Percentiles rank a stretch among this genome's conserved stretches.
Conservation (phyloP, 35 echinoderm and acorn worm genomes). For the Heliocidaris erythrogramma region DNA sequence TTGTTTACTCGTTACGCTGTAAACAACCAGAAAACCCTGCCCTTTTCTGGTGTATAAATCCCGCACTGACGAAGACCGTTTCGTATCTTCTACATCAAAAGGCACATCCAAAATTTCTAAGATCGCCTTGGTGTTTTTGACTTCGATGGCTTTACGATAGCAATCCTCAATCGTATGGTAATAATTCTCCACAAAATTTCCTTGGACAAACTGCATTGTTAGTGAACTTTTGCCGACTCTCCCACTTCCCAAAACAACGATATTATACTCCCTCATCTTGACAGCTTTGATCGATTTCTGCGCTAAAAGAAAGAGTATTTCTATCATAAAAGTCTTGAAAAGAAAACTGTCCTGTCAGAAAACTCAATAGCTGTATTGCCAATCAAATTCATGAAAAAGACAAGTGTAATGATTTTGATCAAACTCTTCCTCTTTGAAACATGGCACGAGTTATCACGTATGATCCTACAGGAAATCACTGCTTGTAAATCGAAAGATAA, state of each 20-base stretch:
- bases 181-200: slow-evolving; percentile 98
- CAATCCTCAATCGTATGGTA: slow-evolving; percentile 99
- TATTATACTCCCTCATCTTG: slow-evolving; percentile 98
- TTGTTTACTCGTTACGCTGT: slow-evolving; percentile 97
- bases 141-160: slow-evolving; percentile 96
- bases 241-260: slow-evolving; percentile 91
- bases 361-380: no score
- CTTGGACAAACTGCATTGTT: slow-evolving; percentile 95
- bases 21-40: slow-evolving; percentile 94
- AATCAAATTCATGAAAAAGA: no score
- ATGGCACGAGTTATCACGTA: no score
- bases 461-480: no score
- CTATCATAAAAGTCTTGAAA: no score
- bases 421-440: no score
- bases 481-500: no score
- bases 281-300: not conserved
- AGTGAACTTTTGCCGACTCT: slow-evolving; percentile 96
- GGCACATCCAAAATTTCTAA: slow-evolving; percentile 91
- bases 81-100: slow-evolving; percentile 53
- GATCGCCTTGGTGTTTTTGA: slow-evolving; percentile 93
- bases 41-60: slow-evolving; percentile 98
- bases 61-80: slow-evolving; percentile 95
- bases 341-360: no score
- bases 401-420: no score
- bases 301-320: not conserved